A percentile compares a stretch with the other conserved stretches of the same genome.
phyloP scores from a whole-genome alignment of 2,888 invertebrate species.

The Drymonia ruficornis region DNA sequence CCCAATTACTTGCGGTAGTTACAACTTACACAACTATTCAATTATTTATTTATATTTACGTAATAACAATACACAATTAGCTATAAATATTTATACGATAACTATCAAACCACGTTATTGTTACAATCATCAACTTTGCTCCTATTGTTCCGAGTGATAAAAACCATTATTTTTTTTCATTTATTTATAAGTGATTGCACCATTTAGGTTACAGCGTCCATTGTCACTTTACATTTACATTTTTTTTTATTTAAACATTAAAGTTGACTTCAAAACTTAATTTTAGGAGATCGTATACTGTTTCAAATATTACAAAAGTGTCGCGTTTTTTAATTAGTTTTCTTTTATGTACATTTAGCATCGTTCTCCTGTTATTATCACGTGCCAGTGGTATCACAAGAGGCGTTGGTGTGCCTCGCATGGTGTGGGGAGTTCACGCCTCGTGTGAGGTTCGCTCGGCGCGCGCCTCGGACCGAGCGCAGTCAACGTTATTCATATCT shows the following conservation, averaged over 20 bases:
- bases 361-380: slow-evolving; percentile 79
- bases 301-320: slow-evolving; percentile 85
- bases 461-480: slow-evolving; percentile 49
- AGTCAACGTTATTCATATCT: slow-evolving; percentile 77
- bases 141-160: slow-evolving; percentile 71
- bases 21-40: slow-evolving; percentile 83
- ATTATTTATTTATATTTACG: slow-evolving; percentile 84
- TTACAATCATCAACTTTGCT: slow-evolving; percentile 73
- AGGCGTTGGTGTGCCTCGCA: slow-evolving; percentile 36
- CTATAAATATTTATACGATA: slow-evolving; percentile 85
- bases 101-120: slow-evolving; percentile 82
- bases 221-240: slow-evolving; percentile 75
- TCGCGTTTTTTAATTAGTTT: slow-evolving; percentile 53
- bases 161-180: slow-evolving; percentile 42
- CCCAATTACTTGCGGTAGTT: slow-evolving; percentile 79
- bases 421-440: slow-evolving; percentile 21
- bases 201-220: slow-evolving; percentile 70
- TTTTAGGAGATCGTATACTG: slow-evolving; percentile 85
- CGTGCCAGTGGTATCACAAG: slow-evolving; percentile 49
- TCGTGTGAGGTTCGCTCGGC: slow-evolving; percentile 24
- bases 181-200: slow-evolving; percentile 71
- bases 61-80: slow-evolving; percentile 85
- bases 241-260: slow-evolving; percentile 70
- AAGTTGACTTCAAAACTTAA: slow-evolving; percentile 84
- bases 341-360: slow-evolving; percentile 79